These are phyloP conservation scores for Diceros bicornis DNA, from an alignment of 2,797 vertebrate species.

Conservation along the genomic window DNA sequence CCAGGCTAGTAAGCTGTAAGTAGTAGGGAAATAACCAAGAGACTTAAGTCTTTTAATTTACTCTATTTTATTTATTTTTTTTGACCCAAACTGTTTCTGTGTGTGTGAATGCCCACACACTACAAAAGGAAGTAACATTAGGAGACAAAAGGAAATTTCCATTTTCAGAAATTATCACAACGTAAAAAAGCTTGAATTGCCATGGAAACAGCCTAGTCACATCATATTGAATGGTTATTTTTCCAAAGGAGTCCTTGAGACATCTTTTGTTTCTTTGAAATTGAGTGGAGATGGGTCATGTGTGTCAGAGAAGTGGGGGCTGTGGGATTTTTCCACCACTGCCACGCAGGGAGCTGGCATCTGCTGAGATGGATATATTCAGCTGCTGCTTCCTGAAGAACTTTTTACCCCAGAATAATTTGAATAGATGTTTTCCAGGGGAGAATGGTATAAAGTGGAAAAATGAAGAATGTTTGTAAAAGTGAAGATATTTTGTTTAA, in stretches of 20 bases:
- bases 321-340: constrained; percentile 77
- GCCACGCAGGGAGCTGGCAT: constrained; percentile 60
- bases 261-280: constrained; percentile 89
- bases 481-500: constrained; percentile 27
- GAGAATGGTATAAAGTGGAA: constrained; percentile 62
- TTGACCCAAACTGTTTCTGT: constrained; percentile 37
- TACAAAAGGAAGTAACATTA: constrained; percentile 81
- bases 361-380: background rate
- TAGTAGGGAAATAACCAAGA: constrained; percentile 79
- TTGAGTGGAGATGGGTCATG: constrained; percentile 78
- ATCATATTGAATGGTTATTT: constrained; percentile 87
- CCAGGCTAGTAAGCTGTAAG: constrained; percentile 72
- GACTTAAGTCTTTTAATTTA: constrained; percentile 79
- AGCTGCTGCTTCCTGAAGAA: background rate
- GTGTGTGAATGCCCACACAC: constrained; percentile 53
- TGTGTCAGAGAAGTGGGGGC: constrained; percentile 73
- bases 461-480: constrained; percentile 43
- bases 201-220: constrained; percentile 89
- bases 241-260: constrained; percentile 89
- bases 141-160: constrained; percentile 89
- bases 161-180: constrained; percentile 88
- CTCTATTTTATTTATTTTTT: constrained; percentile 70
- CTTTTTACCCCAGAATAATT: constrained; percentile 67
- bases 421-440: background rate
- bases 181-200: constrained; percentile 86